phyloP scores from a whole-genome alignment of 1,140 invertebrate genomes.

The Sminthurinus signatus region DNA sequence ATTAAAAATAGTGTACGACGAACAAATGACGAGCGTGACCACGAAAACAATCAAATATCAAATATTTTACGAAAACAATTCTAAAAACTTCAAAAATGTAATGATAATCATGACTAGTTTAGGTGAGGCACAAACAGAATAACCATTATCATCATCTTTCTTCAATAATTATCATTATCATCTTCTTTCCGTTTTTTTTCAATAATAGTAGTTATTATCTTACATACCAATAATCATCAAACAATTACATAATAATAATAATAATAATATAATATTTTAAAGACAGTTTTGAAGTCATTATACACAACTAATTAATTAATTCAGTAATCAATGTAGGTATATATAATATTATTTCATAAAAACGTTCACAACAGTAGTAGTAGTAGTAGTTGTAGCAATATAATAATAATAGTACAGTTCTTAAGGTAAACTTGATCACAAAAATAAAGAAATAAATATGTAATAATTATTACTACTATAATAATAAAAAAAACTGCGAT shows the following conservation, averaged over 20 bases:
- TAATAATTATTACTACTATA: too few relatives aligned
- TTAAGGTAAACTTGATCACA: slow-evolving; percentile 12
- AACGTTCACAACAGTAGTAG: too few relatives aligned
- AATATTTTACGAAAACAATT: slow-evolving; percentile 6
- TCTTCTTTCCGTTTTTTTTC: slow-evolving; percentile 2
- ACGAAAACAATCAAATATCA: slow-evolving; percentile 15
- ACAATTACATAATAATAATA: neutral
- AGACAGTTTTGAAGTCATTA: too few relatives aligned
- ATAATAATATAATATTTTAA: too few relatives aligned
- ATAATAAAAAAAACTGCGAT: neutral
- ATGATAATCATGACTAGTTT: slow-evolving; percentile 27
- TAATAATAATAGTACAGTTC: too few relatives aligned
- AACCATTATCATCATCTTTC: slow-evolving; percentile 19
- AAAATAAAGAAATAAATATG: slow-evolving; percentile 12
- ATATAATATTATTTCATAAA: too few relatives aligned
- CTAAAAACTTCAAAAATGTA: slow-evolving; percentile 21
- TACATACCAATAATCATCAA: neutral
- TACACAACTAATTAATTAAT: too few relatives aligned
- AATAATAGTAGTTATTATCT: neutral
- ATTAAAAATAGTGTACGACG: slow-evolving; percentile 13
- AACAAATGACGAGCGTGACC: slow-evolving; percentile 12
- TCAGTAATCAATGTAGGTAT: too few relatives aligned
- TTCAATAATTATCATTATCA: slow-evolving; percentile 5
- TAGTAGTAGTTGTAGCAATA: too few relatives aligned
- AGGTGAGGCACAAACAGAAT: slow-evolving; percentile 31